Base-by-base conservation (phyloP, 1,140 invertebrate species). In the Drosophila asahinai region DNA sequence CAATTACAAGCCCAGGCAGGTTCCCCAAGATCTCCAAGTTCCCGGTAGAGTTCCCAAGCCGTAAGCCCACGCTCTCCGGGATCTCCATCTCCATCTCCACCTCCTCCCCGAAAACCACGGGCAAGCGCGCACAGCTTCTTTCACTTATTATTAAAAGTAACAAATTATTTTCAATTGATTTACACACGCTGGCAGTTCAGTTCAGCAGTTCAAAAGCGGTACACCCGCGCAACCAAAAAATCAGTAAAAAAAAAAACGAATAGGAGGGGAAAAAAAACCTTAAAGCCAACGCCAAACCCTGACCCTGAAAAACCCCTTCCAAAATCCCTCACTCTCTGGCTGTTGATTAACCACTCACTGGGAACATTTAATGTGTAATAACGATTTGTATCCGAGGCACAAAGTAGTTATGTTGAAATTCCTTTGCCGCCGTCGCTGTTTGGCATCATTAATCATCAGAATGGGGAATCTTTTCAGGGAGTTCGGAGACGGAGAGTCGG, bases 311-410 rank as follows among this genome's bases (percentile, higher is more conserved):
- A 17, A 45, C n/a, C 15, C 49, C 17, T 12, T 11, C 19, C n/a
- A 27, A 12, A 14, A n/a, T n/a, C 25, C 9, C 15, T 27, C 25
- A 17, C 40, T 14, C 36, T 14, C 36, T 6, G 30, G 59, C 83
- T 90, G 91, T 92, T 92, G 91, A 92, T 92, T 92, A 92, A 92
- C 91, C 91, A 91, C 91, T 92, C 83, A 87, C 91, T 92, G 91
- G 81, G 91, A 92, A 92, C 91, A 92, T 92, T 92, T 92, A 92
- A 92, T 92, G 91, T 92, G 91, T 92, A 92, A 92, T 92, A 92
- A 92, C 91, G 91, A 92, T 92, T 92, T 92, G 91, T 92, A 92
- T 91, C 82, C 83, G 86, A 63, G 82, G 82, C 82, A 90, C 86
- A 90, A 91, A 90, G 86, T 90, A 90, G 86, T 90, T 90, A 90